Base-by-base conservation (phyloP, 2,888 invertebrate genomes). In the Hemithea aestivaria region DNA sequence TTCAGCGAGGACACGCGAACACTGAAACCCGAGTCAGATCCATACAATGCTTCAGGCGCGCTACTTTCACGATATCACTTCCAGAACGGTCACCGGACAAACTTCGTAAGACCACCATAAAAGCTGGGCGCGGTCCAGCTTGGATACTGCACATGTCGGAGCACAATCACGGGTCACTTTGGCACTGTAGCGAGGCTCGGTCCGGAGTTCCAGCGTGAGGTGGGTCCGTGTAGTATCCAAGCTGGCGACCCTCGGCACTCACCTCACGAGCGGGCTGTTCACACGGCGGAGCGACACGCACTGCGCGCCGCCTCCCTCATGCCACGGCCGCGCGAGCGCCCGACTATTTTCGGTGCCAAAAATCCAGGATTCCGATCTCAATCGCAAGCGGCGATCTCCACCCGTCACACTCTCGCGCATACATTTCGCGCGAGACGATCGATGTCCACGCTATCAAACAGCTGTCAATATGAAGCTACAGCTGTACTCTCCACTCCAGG, bases 211-310 rank as follows among this genome's bases (percentile, higher is more conserved):
- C 51, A 34, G 3, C 35, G 24, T 42, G 48, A 43, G 35, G 37
- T 10, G 26, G 24, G 12, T 27, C 22, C 36, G 62, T 68, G 66
- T 66, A 68, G 76, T 77, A 77, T 74, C 75, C 76, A 73, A 70
- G 62, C 72, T 67, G 62, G 63, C 49, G 23, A 55, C 56, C 53
- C 58, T 54, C 43, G 52, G 56, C 58, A 76, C 79, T 78, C 78
- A 85, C 85, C 85, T 84, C 82, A 74, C 78, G 77, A 71, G 76
- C 85, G 84, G 79, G 85, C 78, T 85, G 72, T 85, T 84, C 78
- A 77, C 74, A 80, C 85, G 87, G 87, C 87, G 87, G 87, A 87
- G 87, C 87, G 87, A 77, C 87, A 77, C 85, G 85, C 85, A 87
- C 85, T 85, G 84, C 77, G 76, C 71, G 66, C 69, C 68, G 70